phyloP scores from a whole-genome alignment of 2,113 vertebrate species.

The Proterorhinus semilunaris region DNA sequence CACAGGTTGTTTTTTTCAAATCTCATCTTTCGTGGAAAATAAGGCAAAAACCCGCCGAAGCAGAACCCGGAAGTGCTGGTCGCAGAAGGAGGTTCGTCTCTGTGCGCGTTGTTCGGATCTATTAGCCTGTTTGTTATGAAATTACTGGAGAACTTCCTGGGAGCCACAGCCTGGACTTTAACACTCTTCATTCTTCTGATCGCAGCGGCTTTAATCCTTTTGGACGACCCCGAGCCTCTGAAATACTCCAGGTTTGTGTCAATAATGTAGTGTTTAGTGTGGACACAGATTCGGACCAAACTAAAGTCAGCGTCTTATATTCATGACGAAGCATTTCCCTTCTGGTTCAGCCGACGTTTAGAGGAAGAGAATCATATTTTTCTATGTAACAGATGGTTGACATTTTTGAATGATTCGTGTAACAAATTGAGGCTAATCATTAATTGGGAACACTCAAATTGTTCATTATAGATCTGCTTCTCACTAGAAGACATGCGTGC shows the following conservation, averaged over 20 bases:
- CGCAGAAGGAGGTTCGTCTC: fast-evolving
- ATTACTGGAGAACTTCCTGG: slow-evolving; percentile 9
- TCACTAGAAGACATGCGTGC: too few relatives aligned
- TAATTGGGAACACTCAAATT: too few relatives aligned
- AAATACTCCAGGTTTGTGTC: slow-evolving; percentile 53
- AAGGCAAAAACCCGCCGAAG: not conserved
- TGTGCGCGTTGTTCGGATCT: not conserved
- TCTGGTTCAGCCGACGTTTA: too few relatives aligned
- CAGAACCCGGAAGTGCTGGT: slow-evolving; percentile 59
- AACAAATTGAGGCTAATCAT: too few relatives aligned
- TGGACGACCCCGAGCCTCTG: slow-evolving; percentile 59
- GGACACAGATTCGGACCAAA: too few relatives aligned
- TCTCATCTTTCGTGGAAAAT: not conserved
- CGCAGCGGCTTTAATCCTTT: slow-evolving; percentile 52
- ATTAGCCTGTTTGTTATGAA: slow-evolving; percentile 19
- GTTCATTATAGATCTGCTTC: too few relatives aligned
- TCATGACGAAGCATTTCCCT: too few relatives aligned
- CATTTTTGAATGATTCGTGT: too few relatives aligned
- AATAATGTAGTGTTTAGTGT: too few relatives aligned
- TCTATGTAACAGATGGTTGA: too few relatives aligned
- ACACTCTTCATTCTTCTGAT: slow-evolving; percentile 40
- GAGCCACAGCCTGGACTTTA: slow-evolving; percentile 29
- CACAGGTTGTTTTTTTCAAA: not conserved
- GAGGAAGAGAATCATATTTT: too few relatives aligned
- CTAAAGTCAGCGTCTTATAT: too few relatives aligned